A percentile compares a stretch with the other conserved stretches of the same genome.
Conservation (phyloP, 2,888 invertebrate species). For the Hylaea fasciaria region DNA sequence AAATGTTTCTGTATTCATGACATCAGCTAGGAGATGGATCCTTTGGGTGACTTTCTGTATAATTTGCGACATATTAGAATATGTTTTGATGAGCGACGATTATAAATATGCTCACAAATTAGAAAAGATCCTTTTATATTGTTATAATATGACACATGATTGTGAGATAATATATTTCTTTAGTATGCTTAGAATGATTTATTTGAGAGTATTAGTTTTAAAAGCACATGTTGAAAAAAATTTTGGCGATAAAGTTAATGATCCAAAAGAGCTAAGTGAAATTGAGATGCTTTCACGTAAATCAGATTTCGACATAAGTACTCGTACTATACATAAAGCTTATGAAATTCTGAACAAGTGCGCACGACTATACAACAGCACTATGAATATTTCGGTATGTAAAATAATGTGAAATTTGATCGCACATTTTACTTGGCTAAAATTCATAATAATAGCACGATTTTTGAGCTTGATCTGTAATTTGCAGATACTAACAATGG, state of each 20-base stretch:
- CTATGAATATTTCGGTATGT: constrained; percentile 67
- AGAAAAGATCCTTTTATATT: no score
- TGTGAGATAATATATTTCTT: constrained; percentile 59
- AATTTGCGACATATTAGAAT: no score
- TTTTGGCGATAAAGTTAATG: constrained; percentile 40
- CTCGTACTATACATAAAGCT: constrained; percentile 57
- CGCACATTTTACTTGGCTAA: no score
- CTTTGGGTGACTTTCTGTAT: no score
- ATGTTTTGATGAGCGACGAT: no score
- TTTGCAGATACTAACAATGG: no score
- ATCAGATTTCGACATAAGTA: constrained; percentile 52
- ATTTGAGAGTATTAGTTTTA: constrained; percentile 55
- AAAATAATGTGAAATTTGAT: neutral
- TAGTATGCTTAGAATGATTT: constrained; percentile 53
- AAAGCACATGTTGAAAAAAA: constrained; percentile 60
- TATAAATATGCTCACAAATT: no score
- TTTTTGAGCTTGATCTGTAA: no score
- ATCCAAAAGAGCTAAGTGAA: constrained; percentile 41
- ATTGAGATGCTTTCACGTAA: constrained; percentile 57
- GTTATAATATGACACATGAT: constrained; percentile 48
- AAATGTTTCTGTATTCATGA: no score
- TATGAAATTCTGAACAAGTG: constrained; percentile 67
- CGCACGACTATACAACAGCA: constrained; percentile 59
- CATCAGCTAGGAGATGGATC: no score
- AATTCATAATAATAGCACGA: no score